Evolutionary conservation across 2,888 invertebrate species (phyloP).

Genomic region (Ochropleura plecta): DNA sequence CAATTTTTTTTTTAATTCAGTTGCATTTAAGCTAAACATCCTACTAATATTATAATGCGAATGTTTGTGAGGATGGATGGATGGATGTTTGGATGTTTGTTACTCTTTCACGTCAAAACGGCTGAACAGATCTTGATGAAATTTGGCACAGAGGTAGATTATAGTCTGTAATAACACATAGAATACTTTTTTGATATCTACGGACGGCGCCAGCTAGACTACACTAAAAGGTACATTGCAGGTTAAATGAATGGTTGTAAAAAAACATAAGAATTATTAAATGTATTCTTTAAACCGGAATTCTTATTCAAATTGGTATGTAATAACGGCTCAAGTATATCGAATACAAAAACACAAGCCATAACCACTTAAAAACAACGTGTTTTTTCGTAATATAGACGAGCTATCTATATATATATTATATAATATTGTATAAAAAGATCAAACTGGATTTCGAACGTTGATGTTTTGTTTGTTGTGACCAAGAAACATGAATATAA

Average conservation of each 20-base stretch:
- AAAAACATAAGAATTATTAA: not conserved
- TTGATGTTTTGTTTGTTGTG: not conserved
- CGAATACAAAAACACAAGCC: not conserved
- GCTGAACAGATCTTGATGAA: no score
- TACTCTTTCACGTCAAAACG: no score
- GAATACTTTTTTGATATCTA: no score
- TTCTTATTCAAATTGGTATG: not conserved
- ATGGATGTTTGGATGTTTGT: no score
- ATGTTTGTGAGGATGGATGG: no score
- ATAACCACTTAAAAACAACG: not conserved
- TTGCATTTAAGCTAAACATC: no score
- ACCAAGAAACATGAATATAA: not conserved
- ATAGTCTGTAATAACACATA: no score
- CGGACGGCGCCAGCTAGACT: no score
- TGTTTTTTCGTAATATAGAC: not conserved
- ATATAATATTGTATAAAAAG: not conserved
- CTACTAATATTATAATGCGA: no score
- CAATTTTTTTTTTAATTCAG: no score
- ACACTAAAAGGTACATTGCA: no score
- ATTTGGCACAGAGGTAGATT: no score
- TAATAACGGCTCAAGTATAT: not conserved
- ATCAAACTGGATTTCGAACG: not conserved
- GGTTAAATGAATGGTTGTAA: not conserved
- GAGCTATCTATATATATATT: not conserved
- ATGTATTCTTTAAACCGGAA: not conserved